Conservation (phyloP, 2,797 vertebrate species). For the Orestias chungarensis region DNA sequence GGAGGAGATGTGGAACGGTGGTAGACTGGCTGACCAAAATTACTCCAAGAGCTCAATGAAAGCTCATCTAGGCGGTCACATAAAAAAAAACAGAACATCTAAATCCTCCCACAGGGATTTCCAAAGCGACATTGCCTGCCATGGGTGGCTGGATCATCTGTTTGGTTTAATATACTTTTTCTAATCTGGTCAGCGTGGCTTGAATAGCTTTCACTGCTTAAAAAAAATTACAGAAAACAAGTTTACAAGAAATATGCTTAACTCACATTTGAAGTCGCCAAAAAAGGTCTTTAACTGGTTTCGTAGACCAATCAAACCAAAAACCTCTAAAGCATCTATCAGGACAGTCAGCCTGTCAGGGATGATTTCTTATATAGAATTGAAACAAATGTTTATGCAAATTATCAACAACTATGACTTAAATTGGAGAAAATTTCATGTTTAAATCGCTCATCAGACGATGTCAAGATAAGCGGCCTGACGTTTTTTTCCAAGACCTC, state of each 20-base stretch:
- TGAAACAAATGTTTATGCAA: neutral
- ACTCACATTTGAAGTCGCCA: neutral
- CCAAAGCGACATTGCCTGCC: no score
- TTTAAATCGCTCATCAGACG: neutral
- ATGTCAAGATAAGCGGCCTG: neutral
- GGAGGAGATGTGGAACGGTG: no score
- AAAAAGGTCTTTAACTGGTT: neutral
- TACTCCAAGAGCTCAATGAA: no score
- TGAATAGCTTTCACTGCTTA: no score
- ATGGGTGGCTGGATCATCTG: no score
- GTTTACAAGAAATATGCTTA: neutral
- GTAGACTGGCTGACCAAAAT: no score
- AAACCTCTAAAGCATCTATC: neutral
- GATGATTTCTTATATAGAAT: neutral
- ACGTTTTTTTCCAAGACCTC: neutral
- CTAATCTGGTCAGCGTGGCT: no score
- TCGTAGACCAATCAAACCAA: neutral
- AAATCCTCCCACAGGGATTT: no score
- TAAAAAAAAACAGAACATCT: no score
- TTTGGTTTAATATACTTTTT: no score
- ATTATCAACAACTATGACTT: neutral
- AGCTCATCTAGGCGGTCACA: no score
- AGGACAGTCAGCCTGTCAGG: neutral
- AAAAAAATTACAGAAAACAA: neutral
- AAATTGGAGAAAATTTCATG: no score